These are phyloP conservation scores for Cremastobaeus sp. DNA, from an alignment of 2,888 invertebrate species.

Conservation along the genomic window DNA sequence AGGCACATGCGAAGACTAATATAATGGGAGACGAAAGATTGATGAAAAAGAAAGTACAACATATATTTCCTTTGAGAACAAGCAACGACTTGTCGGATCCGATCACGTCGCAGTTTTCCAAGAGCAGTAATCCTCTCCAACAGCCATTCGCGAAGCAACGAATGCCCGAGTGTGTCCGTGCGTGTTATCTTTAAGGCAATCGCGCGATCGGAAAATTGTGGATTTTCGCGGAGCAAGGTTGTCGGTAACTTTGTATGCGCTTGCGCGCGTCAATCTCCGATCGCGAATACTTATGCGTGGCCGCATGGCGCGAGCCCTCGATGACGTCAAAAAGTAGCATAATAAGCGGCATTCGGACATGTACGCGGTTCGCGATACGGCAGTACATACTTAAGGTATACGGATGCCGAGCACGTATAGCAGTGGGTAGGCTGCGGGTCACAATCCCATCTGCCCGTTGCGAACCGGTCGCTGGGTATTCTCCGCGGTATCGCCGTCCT, in stretches of 20 bases:
- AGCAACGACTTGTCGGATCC: no score
- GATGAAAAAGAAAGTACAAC: no score
- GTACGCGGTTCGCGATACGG: constrained; percentile 42
- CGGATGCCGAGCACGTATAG: constrained; percentile 72
- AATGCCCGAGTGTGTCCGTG: no score
- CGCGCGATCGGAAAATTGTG: no score
- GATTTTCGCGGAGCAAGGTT: background rate
- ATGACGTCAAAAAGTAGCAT: constrained; percentile 61
- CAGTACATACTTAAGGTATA: constrained; percentile 60
- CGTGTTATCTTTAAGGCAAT: no score
- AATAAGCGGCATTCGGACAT: constrained; percentile 62
- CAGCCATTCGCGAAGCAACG: no score
- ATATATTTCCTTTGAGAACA: no score
- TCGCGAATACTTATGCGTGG: constrained; percentile 48
- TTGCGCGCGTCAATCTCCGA: constrained; percentile 14
- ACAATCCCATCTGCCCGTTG: constrained; percentile 76
- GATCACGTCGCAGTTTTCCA: no score
- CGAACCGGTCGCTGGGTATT: constrained; percentile 66
- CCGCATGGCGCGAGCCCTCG: constrained; percentile 56
- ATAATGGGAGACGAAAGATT: no score
- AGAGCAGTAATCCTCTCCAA: no score
- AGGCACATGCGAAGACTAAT: no score
- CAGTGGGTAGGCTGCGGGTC: constrained; percentile 69
- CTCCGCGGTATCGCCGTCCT: constrained; percentile 57
- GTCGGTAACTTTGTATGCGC: constrained; percentile 13